Percentiles rank a stretch among this genome's conserved stretches.
Conservation (phyloP, 92 coral and sea anemone genomes). For the Porites evermanni region DNA sequence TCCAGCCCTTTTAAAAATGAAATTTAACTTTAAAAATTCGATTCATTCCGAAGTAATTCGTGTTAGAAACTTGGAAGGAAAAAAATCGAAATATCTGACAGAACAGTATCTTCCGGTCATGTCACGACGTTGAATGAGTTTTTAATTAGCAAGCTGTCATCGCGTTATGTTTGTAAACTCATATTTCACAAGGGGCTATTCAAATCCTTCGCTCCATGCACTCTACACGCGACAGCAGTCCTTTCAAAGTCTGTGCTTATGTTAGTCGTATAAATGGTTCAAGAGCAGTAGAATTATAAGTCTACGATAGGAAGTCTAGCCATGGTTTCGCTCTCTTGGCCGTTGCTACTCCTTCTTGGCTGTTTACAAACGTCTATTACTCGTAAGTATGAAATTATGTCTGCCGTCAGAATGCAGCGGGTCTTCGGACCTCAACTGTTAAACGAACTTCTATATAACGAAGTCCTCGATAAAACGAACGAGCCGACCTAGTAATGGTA, state of each 20-base stretch:
- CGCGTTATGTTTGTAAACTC: neutral
- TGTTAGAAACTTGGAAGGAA: too few species aligned
- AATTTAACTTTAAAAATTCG: too few species aligned
- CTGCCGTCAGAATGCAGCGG: too few species aligned
- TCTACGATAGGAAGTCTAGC: neutral
- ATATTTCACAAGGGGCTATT: constrained; percentile 33
- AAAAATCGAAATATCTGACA: neutral
- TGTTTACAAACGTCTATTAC: neutral
- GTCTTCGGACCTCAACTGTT: too few species aligned
- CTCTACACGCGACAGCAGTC: constrained; percentile 1
- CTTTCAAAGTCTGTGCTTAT: neutral
- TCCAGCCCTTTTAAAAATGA: too few species aligned
- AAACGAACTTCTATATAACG: too few species aligned
- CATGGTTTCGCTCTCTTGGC: neutral
- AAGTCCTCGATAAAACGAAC: too few species aligned
- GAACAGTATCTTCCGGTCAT: neutral
- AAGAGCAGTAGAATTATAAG: constrained; percentile 12
- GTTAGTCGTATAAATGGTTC: neutral
- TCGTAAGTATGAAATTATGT: constrained; percentile 19
- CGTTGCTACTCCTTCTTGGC: neutral
- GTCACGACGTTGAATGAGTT: neutral
- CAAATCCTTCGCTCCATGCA: neutral
- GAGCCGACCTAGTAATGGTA: too few species aligned
- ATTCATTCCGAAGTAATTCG: too few species aligned
- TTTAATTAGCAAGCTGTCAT: neutral